Conservation (phyloP, 2,888 invertebrate genomes). For the Pyrochroa serraticornis region DNA sequence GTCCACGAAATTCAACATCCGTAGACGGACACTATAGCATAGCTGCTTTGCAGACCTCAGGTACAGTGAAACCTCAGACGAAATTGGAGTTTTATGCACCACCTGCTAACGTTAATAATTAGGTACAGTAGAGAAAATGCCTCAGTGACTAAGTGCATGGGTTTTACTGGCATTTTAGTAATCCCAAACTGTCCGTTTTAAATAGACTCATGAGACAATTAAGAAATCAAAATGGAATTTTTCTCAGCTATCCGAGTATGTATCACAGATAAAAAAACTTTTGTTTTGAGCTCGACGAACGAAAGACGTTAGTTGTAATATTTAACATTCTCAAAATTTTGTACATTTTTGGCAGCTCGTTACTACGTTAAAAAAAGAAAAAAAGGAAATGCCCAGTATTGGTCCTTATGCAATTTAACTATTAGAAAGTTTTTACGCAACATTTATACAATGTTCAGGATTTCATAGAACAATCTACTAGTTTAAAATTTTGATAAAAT, state of each 20-base stretch:
- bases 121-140: no score
- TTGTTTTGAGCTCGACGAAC: conserved; percentile 15
- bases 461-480: conserved; percentile 21
- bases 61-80: no score
- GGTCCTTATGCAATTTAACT: conserved; percentile 31
- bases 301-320: conserved; percentile 8
- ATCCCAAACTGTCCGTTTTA: no score
- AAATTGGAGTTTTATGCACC: no score
- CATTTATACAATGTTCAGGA: conserved; percentile 19
- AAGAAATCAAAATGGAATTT: not conserved
- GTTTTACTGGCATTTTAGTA: no score
- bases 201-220: no score
- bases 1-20: no score
- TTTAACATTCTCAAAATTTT: conserved; percentile 27
- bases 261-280: conserved; percentile 36
- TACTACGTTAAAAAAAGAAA: conserved; percentile 14
- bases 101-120: no score
- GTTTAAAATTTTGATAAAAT: conserved; percentile 31
- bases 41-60: no score
- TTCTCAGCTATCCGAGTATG: conserved; percentile 12
- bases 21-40: no score
- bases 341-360: conserved; percentile 42
- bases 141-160: no score
- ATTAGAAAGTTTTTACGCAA: conserved; percentile 20
- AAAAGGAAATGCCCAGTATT: conserved; percentile 36